Percentiles rank a stretch among this genome's conserved stretches.
Evolutionary conservation across 2,797 vertebrate species (phyloP).

Genomic region (Muraenolepis orangiensis): DNA sequence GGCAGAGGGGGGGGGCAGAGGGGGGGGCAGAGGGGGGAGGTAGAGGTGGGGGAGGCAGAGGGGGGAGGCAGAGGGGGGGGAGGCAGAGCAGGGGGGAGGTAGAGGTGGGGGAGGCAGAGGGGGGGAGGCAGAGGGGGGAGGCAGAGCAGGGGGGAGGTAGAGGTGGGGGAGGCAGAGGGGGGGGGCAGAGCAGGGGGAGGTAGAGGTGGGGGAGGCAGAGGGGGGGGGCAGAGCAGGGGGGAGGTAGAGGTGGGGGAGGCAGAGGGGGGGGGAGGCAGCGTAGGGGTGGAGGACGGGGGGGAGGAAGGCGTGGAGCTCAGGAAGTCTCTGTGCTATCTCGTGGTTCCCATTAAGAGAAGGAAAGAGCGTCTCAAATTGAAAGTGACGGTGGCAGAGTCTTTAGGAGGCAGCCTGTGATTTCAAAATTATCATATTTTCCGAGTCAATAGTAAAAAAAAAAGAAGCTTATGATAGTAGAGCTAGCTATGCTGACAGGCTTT

Average conservation of each 20-base stretch:
- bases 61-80: background rate
- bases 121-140: constrained; percentile 11
- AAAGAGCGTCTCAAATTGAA: constrained; percentile 74
- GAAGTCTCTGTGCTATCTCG: constrained; percentile 71
- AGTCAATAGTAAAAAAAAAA: constrained; percentile 84
- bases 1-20: background rate
- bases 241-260: constrained; percentile 2
- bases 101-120: no score
- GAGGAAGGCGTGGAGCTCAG: constrained; percentile 57
- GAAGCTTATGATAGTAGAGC: constrained; percentile 80
- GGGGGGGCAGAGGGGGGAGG: no score
- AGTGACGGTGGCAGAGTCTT: constrained; percentile 73
- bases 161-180: constrained; percentile 18
- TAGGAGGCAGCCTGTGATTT: constrained; percentile 78
- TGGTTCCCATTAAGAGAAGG: constrained; percentile 73
- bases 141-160: no score
- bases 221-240: background rate
- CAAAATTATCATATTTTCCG: constrained; percentile 82
- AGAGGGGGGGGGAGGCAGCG: background rate
- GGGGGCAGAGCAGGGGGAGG: no score
- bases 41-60: constrained; percentile 17
- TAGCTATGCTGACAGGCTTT: constrained; percentile 77
- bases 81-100: constrained; percentile 7
- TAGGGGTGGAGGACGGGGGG: constrained; percentile 34
- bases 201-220: no score